These are phyloP conservation scores for Falcaria lacertinaria DNA, from an alignment of 2,888 invertebrate species.

Conservation along the genomic window DNA sequence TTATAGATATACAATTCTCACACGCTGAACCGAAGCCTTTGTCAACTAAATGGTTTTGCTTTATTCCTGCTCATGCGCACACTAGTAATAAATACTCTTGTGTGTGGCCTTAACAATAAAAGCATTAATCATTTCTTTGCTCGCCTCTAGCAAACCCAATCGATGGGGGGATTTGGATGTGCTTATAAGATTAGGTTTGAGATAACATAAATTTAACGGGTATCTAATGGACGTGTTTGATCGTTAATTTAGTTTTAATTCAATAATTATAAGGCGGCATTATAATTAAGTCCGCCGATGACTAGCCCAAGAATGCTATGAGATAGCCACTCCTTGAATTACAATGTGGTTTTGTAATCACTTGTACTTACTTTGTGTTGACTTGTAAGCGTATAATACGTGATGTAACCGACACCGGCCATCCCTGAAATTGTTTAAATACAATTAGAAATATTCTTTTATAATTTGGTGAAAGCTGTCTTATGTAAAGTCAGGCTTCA, in stretches of 20 bases:
- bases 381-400: no score
- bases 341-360: background rate
- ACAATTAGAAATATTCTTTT: no score
- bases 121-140: slow-evolving; percentile 54
- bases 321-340: background rate
- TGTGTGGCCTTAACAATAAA: slow-evolving; percentile 60
- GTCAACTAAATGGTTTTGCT: slow-evolving; percentile 5
- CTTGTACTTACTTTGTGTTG: background rate
- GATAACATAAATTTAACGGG: background rate
- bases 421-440: no score
- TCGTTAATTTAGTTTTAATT: slow-evolving; percentile 1
- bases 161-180: slow-evolving; percentile 64
- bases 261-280: background rate
- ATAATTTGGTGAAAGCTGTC: no score
- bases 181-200: slow-evolving; percentile 21
- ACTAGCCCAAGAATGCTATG: background rate
- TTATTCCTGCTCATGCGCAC: slow-evolving; percentile 36
- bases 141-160: slow-evolving; percentile 65
- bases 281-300: background rate
- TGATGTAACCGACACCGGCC: no score
- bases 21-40: background rate
- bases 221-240: background rate
- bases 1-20: background rate
- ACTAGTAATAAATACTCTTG: slow-evolving; percentile 40
- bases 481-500: no score